Evolutionary conservation across 1,140 invertebrate genomes (phyloP).

Genomic region (Drosophila novamexicana): DNA sequence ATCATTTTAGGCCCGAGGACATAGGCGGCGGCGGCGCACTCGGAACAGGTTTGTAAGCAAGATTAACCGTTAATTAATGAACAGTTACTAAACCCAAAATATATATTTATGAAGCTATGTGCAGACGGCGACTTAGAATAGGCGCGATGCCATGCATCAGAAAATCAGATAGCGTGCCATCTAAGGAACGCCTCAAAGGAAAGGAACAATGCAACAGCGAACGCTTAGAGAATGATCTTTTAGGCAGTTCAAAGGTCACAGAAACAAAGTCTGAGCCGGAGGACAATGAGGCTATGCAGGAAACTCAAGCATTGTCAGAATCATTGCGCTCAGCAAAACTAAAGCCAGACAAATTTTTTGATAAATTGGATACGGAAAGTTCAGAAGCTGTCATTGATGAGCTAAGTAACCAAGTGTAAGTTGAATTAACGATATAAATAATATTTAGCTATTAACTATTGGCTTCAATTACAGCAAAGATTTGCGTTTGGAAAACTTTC

Average conservation of each 20-base stretch:
- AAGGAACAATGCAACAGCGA: background rate
- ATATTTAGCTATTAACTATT: background rate
- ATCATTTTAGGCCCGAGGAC: constrained; percentile 17
- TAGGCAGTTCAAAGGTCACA: background rate
- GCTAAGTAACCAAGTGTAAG: constrained; percentile 20
- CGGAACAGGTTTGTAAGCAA: constrained; percentile 3
- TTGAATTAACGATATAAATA: background rate
- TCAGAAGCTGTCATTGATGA: constrained; percentile 26
- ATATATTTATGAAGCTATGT: background rate
- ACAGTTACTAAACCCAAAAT: background rate
- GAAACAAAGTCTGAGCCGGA: background rate
- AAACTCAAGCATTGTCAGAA: background rate
- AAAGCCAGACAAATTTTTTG: background rate
- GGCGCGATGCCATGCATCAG: constrained; percentile 8
- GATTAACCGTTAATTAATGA: background rate
- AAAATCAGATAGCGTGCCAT: background rate
- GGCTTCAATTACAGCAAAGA: constrained; percentile 7
- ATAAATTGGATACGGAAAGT: constrained; percentile 15
- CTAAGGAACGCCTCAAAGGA: background rate
- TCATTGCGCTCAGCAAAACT: background rate
- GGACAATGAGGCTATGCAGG: background rate
- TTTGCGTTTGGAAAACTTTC: constrained; percentile 2
- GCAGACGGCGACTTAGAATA: background rate
- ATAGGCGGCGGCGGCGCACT: background rate
- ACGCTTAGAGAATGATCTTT: background rate